These are phyloP conservation scores for Champsocephalus gunnari DNA, from an alignment of 2,797 vertebrate genomes.

Conservation along the genomic window DNA sequence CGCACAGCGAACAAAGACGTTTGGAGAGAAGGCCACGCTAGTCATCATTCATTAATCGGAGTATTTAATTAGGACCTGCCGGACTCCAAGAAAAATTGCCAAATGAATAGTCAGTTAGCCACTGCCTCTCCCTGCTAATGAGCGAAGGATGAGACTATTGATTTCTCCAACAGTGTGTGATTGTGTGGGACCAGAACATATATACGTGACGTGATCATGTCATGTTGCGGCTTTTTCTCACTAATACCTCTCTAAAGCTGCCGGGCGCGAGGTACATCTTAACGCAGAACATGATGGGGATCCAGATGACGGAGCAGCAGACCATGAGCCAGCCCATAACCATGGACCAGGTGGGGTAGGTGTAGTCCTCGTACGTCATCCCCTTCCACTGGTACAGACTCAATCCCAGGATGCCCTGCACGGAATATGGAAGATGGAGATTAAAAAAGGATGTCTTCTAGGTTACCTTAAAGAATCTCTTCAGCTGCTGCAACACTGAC, in stretches of 20 bases:
- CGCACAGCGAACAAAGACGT: slow-evolving; percentile 32
- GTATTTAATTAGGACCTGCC: slow-evolving; percentile 55
- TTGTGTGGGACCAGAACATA: slow-evolving; percentile 24
- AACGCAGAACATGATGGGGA: slow-evolving; percentile 97
- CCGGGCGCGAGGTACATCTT: slow-evolving; percentile 98
- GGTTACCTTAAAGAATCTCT: background rate
- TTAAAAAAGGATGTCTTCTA: background rate
- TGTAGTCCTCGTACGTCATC: slow-evolving; percentile 97
- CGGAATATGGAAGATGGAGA: background rate
- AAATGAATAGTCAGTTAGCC: slow-evolving; percentile 64
- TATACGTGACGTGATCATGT: slow-evolving; percentile 16
- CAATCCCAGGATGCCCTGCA: slow-evolving; percentile 94
- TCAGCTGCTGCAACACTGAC: background rate
- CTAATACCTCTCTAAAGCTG: slow-evolving; percentile 91
- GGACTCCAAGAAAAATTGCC: slow-evolving; percentile 45
- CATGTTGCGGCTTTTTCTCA: slow-evolving; percentile 27
- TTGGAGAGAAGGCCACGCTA: slow-evolving; percentile 47
- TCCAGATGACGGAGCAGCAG: slow-evolving; percentile 98
- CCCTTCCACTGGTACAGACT: slow-evolving; percentile 98
- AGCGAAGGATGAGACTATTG: slow-evolving; percentile 61
- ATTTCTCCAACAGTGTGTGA: slow-evolving; percentile 36
- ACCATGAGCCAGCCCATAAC: slow-evolving; percentile 97
- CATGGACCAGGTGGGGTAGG: slow-evolving; percentile 98
- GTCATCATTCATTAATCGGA: slow-evolving; percentile 66
- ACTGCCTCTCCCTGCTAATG: slow-evolving; percentile 58